These are phyloP conservation scores for Engraulis encrasicolus DNA, from an alignment of 2,113 vertebrate species.

Conservation along the genomic window DNA sequence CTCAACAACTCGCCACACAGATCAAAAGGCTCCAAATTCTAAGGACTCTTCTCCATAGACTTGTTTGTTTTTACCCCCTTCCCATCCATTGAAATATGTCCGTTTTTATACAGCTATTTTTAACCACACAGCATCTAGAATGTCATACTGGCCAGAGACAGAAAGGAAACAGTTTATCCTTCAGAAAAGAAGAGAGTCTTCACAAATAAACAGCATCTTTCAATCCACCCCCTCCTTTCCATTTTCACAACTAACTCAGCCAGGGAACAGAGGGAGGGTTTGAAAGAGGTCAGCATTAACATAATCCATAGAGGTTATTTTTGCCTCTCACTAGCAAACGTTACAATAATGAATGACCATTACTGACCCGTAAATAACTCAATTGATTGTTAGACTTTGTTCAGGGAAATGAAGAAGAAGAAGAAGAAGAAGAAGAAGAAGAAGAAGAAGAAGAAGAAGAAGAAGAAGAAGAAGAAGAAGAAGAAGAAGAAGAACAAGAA, in stretches of 20 bases:
- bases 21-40: too few relatives aligned
- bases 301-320: neutral
- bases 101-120: too few relatives aligned
- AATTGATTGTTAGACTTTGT: neutral
- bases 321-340: neutral
- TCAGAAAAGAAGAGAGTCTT: neutral
- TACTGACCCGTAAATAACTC: conserved; percentile 1
- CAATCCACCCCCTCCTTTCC: neutral
- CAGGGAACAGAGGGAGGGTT: neutral
- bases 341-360: neutral
- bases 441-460: too few relatives aligned
- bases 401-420: too few relatives aligned
- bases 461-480: too few relatives aligned
- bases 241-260: neutral
- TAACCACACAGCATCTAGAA: neutral
- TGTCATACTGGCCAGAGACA: neutral
- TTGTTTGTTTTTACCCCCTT: too few relatives aligned
- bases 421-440: too few relatives aligned
- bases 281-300: neutral
- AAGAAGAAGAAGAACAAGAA: too few relatives aligned
- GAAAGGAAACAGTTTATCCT: neutral
- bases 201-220: neutral
- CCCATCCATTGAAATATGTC: too few relatives aligned
- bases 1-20: too few relatives aligned
- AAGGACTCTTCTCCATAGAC: too few relatives aligned